Evolutionary conservation across 1,140 invertebrate species (phyloP).

Genomic region (Centruroides vittatus): DNA sequence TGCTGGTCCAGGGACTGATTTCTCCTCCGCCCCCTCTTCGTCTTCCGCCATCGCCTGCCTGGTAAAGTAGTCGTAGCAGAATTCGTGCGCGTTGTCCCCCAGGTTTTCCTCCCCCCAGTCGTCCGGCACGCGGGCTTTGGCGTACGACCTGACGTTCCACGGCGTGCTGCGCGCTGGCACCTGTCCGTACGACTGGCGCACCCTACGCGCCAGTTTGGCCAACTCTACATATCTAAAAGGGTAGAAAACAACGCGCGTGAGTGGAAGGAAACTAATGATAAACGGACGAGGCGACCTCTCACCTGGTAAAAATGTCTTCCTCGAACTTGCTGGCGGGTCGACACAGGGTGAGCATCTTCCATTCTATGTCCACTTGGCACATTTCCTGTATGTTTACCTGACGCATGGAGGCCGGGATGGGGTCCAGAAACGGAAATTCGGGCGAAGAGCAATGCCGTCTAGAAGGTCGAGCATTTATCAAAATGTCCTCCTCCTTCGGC

Average conservation of each 20-base stretch:
- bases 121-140: too few relatives aligned
- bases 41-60: background rate
- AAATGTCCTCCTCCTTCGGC: conserved; percentile 29
- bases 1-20: too few relatives aligned
- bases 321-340: conserved; percentile 64
- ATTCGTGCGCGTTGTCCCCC: background rate
- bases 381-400: conserved; percentile 59
- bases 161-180: too few relatives aligned
- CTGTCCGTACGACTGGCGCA: background rate
- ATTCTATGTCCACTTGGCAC: conserved; percentile 72
- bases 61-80: conserved; percentile 8
- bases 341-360: conserved; percentile 77
- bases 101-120: too few relatives aligned
- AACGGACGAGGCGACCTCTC: background rate
- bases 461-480: background rate
- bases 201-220: background rate
- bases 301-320: conserved; percentile 75
- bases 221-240: conserved; percentile 6
- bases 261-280: background rate
- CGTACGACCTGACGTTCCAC: too few relatives aligned
- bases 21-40: background rate
- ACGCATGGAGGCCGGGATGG: conserved; percentile 65
- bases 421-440: conserved; percentile 44
- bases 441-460: background rate
- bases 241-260: background rate